Evolutionary conservation across 2,113 vertebrate species (phyloP).

Genomic region (Isurus oxyrinchus): DNA sequence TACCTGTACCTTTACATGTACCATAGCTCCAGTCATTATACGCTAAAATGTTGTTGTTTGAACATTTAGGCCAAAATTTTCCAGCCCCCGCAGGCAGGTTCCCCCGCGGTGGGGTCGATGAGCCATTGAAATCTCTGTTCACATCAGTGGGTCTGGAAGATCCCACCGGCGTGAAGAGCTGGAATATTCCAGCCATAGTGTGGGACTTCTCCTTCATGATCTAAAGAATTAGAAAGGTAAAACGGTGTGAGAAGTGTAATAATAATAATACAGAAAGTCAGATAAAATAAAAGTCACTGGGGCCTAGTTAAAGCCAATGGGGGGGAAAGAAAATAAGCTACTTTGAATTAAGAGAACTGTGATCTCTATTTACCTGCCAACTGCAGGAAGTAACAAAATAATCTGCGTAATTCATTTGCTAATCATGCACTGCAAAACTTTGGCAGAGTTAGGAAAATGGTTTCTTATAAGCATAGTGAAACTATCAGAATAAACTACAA

Average conservation of each 20-base stretch:
- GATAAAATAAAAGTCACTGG: background rate
- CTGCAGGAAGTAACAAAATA: background rate
- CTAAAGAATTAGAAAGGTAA: background rate
- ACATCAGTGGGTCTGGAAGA: too few relatives aligned
- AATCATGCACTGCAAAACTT: background rate
- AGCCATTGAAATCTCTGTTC: too few relatives aligned
- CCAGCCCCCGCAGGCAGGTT: too few relatives aligned
- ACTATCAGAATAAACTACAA: background rate
- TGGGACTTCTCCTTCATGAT: background rate
- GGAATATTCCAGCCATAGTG: background rate
- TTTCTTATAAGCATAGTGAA: background rate
- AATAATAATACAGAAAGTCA: background rate
- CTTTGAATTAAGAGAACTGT: background rate
- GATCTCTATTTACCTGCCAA: background rate
- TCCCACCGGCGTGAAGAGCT: too few relatives aligned
- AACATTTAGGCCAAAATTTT: background rate
- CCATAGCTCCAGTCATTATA: background rate
- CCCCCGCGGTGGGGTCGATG: too few relatives aligned
- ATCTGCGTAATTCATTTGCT: background rate
- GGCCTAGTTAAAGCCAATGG: background rate
- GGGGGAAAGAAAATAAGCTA: background rate
- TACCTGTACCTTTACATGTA: background rate
- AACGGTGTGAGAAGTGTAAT: background rate
- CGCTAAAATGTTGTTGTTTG: background rate
- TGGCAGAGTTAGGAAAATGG: background rate